Percentiles rank a stretch among this genome's conserved stretches.
phyloP scores from a whole-genome alignment of 2,113 vertebrate species.

The Danio rerio region GRCz12tu NC_133176.1:42424001-42424500 shows the following conservation, averaged over 20 bases:
- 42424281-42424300: constrained; percentile 23
- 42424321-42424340: constrained; percentile 30
- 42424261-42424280: constrained; percentile 7
- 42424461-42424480: not conserved
- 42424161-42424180: not conserved
- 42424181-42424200: constrained; percentile 23
- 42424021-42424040: not conserved
- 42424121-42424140: not conserved
- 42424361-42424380: constrained; percentile 35
- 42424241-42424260: constrained; percentile 37
- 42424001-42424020: constrained; percentile 20
- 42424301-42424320: constrained; percentile 40
- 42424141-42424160: constrained; percentile 6
- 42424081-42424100: not conserved
- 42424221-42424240: constrained; percentile 38
- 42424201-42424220: constrained; percentile 28
- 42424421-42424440: constrained; percentile 37
- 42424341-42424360: constrained; percentile 34
- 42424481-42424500: not conserved
- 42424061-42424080: not conserved
- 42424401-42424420: constrained; percentile 23
- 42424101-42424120: constrained; percentile 6
- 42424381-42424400: constrained; percentile 17
- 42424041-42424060: not conserved
- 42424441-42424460: constrained; percentile 8